Conservation (phyloP, 2,888 invertebrate genomes). For the Syrista parreyssii region DNA sequence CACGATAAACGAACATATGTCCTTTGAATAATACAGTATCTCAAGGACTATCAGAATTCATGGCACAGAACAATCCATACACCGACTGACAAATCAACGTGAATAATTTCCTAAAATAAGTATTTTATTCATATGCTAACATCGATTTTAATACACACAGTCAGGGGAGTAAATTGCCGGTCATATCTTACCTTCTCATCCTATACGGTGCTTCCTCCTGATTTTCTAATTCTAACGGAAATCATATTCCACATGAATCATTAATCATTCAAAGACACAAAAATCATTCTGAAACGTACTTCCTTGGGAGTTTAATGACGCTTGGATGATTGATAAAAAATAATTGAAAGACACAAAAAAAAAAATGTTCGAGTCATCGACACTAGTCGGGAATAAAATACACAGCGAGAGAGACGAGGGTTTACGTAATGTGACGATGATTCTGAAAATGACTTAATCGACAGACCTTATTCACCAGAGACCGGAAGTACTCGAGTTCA, state of each 20-base stretch:
- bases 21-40: not conserved
- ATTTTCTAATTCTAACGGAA: not conserved
- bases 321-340: not conserved
- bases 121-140: not conserved
- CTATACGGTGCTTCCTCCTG: not conserved
- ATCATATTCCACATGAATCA: no score
- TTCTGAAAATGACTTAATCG: not conserved
- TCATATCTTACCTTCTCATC: not conserved
- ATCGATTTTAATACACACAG: no score
- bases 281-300: no score
- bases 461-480: not conserved
- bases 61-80: no score
- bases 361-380: no score
- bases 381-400: no score
- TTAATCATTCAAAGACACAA: no score
- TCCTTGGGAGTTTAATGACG: not conserved
- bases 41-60: not conserved
- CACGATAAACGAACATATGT: not conserved
- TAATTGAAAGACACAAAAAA: not conserved
- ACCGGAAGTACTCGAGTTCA: not conserved
- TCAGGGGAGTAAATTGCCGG: no score
- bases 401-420: not conserved
- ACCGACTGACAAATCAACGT: not conserved
- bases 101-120: not conserved
- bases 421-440: not conserved